Base-by-base conservation (phyloP, 1,140 invertebrate species). In the Hyles euphorbiae region DNA sequence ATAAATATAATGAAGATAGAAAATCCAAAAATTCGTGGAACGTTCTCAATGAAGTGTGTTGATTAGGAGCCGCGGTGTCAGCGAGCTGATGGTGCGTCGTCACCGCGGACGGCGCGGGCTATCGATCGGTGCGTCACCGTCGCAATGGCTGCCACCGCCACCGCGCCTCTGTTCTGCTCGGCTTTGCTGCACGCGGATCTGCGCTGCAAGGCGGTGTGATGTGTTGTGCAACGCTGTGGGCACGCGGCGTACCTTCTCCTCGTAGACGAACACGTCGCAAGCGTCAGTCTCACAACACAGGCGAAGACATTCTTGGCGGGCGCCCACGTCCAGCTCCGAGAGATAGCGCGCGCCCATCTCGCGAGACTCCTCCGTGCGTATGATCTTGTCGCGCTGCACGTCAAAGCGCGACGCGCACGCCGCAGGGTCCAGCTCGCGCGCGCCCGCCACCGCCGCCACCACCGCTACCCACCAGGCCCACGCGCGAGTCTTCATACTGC, bases 261-360 rank as follows among this genome's bases (percentile, higher is more conserved):
- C 96, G 74, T 95, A 98, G 64, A 98, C 94, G 78, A 97, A 97
- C 7, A 98, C 96, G 85, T 98, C 97, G 79, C 97, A 98, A 50
- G 91, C 87, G 22, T 94, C 92, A 0, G 95, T 97, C 78, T 95
- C 92, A 82, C 96, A 98, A 88, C 97, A 98, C 53, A 96, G 91
- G 34, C 93, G 91, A 57, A 97, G 89, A 84, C 97, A 98, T 69
- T 97, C 95, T 72, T 94, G 91, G 60, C 93, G 91, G 32, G 93
- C 92, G 63, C 93, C 91, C 67, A 97, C 88, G 76, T 97, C 95
- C 34, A 94, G 91, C 74, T 96, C 96, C 72, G 95, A 96, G 6
- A 98, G 89, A 89, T 96, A 98, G 74, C 95, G 95, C 8, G 96
- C 97, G 33, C 97, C 97, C 90, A 96, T 93, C 33, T 92, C 92